Evolutionary conservation across 1,140 invertebrate species (phyloP).

Genomic region (Trichomalopsis sarcophagae): DNA sequence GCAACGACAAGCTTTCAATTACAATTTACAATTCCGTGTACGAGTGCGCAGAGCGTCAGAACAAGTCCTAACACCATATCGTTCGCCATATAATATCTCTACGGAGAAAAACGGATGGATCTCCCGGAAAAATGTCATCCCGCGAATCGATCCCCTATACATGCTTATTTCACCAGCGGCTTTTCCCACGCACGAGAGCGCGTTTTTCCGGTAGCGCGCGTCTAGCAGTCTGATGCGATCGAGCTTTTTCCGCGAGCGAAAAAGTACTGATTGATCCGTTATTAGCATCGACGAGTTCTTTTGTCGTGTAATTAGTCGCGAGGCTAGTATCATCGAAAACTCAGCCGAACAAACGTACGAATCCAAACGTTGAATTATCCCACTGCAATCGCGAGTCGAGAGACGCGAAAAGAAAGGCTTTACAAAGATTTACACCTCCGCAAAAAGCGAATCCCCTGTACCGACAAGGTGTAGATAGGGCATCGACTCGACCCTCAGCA

Average conservation of each 20-base stretch:
- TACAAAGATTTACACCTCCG: neutral
- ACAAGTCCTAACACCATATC: neutral
- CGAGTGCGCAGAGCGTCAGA: neutral
- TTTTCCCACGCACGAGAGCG: conserved; percentile 25
- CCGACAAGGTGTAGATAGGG: neutral
- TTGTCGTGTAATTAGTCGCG: neutral
- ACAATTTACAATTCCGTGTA: neutral
- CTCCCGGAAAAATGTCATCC: conserved; percentile 27
- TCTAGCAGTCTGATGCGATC: conserved; percentile 10
- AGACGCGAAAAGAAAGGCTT: neutral
- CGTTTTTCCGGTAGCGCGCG: conserved; percentile 23
- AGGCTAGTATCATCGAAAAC: too few species aligned
- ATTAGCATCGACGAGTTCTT: conserved; percentile 43
- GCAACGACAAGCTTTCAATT: neutral
- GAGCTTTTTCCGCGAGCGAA: neutral
- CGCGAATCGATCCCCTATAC: neutral
- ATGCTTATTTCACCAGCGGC: neutral
- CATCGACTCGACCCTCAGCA: conserved; percentile 19
- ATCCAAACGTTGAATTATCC: too few species aligned
- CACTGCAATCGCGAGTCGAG: neutral
- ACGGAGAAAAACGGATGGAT: neutral
- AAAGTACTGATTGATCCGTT: conserved; percentile 45
- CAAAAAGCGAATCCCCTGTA: neutral
- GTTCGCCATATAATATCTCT: neutral
- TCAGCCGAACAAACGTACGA: too few species aligned